These are phyloP conservation scores for Ardeotis arabs DNA, from an alignment of 2,113 vertebrate genomes.

Conservation along the genomic window DNA sequence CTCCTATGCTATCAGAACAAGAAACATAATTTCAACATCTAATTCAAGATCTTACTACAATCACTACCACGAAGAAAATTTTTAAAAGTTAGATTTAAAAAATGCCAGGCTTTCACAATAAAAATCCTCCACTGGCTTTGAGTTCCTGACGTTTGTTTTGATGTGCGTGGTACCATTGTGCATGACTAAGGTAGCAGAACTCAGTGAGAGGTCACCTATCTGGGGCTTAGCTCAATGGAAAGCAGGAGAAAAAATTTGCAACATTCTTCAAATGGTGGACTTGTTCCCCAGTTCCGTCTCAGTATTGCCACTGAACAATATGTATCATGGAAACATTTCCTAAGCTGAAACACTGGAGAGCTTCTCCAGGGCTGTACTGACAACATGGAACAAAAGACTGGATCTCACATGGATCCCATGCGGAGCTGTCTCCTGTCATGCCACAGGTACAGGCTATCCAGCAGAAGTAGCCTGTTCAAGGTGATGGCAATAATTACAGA, in stretches of 20 bases:
- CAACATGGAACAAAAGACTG: not conserved
- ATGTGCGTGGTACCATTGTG: not conserved
- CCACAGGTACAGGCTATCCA: not conserved
- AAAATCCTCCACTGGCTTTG: not conserved
- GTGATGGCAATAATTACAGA: not conserved
- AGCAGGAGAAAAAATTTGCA: not conserved
- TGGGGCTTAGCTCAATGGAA: not conserved
- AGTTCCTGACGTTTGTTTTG: not conserved
- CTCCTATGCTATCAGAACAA: not conserved
- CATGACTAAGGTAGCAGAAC: not conserved
- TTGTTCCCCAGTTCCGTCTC: not conserved
- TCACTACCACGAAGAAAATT: not conserved
- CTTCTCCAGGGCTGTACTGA: not conserved
- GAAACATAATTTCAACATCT: not conserved
- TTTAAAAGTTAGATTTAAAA: not conserved
- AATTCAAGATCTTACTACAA: not conserved
- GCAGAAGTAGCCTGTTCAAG: not conserved
- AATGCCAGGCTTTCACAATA: not conserved
- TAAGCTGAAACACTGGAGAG: not conserved
- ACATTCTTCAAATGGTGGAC: not conserved
- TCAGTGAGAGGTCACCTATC: not conserved
- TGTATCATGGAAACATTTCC: not conserved
- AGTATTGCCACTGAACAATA: not conserved
- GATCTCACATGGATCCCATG: not conserved
- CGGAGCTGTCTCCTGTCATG: not conserved